Conservation (phyloP, 2,888 invertebrate species). For the Operophtera brumata region DNA sequence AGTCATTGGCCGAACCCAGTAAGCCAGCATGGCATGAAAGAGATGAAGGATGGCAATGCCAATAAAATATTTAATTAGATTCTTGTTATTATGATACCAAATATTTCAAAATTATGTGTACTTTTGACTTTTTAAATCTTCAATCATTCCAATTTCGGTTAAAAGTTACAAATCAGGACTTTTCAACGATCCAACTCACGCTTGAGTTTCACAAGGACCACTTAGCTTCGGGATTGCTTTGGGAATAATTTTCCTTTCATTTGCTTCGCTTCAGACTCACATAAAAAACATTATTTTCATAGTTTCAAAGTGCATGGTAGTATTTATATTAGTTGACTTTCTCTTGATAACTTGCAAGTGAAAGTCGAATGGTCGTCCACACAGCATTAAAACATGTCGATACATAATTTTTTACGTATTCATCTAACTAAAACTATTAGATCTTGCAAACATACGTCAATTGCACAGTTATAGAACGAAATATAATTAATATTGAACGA, state of each 20-base stretch:
- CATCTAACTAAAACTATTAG: too few species aligned
- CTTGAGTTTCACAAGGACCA: slow-evolving; percentile 36
- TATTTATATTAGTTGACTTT: slow-evolving; percentile 16
- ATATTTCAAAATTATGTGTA: slow-evolving; percentile 1
- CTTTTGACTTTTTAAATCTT: neutral
- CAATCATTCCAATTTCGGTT: neutral
- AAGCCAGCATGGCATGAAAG: too few species aligned
- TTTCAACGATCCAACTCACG: slow-evolving; percentile 20
- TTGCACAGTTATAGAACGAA: too few species aligned
- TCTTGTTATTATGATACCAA: neutral
- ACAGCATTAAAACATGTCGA: slow-evolving; percentile 4
- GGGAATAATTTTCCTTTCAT: slow-evolving; percentile 49
- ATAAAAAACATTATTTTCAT: slow-evolving; percentile 9
- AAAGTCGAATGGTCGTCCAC: slow-evolving; percentile 22
- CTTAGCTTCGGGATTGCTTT: slow-evolving; percentile 60
- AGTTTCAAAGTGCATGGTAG: slow-evolving; percentile 16
- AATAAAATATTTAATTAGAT: too few species aligned
- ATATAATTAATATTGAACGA: too few species aligned
- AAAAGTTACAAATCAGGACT: slow-evolving; percentile 1
- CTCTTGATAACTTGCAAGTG: slow-evolving; percentile 20
- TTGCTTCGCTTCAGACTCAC: slow-evolving; percentile 49
- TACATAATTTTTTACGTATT: neutral
- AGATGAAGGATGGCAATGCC: too few species aligned
- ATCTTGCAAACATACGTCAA: too few species aligned
- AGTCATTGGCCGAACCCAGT: neutral